phyloP scores from a whole-genome alignment of 2,888 invertebrate genomes.

The Acrobasis suavella region DNA sequence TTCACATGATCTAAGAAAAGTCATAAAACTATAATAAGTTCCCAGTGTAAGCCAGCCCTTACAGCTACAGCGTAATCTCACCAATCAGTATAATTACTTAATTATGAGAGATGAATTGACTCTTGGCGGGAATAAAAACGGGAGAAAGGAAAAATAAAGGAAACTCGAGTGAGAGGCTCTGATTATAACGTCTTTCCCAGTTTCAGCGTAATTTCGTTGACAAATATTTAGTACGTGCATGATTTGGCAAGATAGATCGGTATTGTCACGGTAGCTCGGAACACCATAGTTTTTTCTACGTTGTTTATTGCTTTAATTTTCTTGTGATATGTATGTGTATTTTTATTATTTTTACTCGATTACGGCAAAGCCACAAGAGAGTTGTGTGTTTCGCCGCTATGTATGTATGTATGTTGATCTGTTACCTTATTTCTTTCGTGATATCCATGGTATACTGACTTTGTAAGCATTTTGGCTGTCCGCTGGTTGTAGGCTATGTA shows the following conservation, averaged over 20 bases:
- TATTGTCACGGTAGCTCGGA: constrained; percentile 6
- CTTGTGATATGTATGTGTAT: not conserved
- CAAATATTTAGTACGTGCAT: constrained; percentile 19
- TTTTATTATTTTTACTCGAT: not conserved
- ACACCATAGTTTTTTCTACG: not conserved
- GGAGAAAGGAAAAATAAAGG: constrained; percentile 22
- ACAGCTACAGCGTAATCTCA: constrained; percentile 2
- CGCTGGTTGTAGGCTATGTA: too few relatives aligned
- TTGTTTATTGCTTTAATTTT: not conserved
- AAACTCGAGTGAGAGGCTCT: constrained; percentile 19
- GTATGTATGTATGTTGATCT: too few relatives aligned
- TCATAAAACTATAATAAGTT: too few relatives aligned
- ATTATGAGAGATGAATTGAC: constrained; percentile 25
- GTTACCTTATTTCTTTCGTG: too few relatives aligned
- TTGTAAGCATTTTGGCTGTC: too few relatives aligned
- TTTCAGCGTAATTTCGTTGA: constrained; percentile 24
- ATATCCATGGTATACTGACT: too few relatives aligned
- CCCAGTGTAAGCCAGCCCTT: not conserved
- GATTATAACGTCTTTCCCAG: constrained; percentile 24
- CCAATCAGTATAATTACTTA: constrained; percentile 26
- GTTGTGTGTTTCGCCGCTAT: too few relatives aligned
- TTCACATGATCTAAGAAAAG: too few relatives aligned
- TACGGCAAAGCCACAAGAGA: too few relatives aligned
- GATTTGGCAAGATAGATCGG: constrained; percentile 11
- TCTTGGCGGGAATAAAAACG: constrained; percentile 4